Evolutionary conservation across 1,140 invertebrate genomes (phyloP), one percentile per base, ranked within the genome.

Genomic region (Drosophila tristis): DNA sequence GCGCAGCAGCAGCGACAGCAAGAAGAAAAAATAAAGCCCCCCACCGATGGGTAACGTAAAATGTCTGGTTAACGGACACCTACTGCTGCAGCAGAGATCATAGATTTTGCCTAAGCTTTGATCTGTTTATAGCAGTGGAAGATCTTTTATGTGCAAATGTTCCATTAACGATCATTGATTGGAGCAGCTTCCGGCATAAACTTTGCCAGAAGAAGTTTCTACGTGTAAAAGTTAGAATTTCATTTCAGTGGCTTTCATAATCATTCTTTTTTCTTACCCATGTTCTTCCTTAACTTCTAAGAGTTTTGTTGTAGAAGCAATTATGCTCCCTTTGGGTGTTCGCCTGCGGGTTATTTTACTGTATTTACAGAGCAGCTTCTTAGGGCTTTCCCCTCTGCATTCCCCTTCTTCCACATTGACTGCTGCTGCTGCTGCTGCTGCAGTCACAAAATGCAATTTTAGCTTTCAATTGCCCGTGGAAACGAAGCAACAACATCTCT

Each of bases 391-490:
- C 26, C 23, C 59, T 2, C 23, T 25, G 23, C 6, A 8, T 42
- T 9, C 13, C 7, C 16, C 35, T 11, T 7, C 58, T 8, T 8
- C 49, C 54, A 25, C 42, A 9, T 31, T 35, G 5, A 25, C 20
- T 15, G 13, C 54, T 44, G 15, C n/a, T n/a, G n/a, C n/a, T n/a
- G n/a, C 44, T 65, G 63, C 53, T 87, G 70, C 68, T 72, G 67
- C 81, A 85, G 82, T 86, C 78, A 67, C 81, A 85, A 86, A 87
- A 87, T 87, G 81, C 81, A 86, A 87, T 86, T 86, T 86, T 71
- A 86, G 82, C 82, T 87, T 86, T 87, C 81, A 86, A 86, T 86
- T 86, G 81, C 68, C 74, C 81, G 70, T 82, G 78, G 81, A 77
- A 85, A 64, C 67, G 77, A 54, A 74, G 72, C 62, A 57, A 39